Evolutionary conservation across 2,888 invertebrate genomes (phyloP), one percentile per base, ranked within the genome.

Genomic region (Andricus quercusramuli): DNA sequence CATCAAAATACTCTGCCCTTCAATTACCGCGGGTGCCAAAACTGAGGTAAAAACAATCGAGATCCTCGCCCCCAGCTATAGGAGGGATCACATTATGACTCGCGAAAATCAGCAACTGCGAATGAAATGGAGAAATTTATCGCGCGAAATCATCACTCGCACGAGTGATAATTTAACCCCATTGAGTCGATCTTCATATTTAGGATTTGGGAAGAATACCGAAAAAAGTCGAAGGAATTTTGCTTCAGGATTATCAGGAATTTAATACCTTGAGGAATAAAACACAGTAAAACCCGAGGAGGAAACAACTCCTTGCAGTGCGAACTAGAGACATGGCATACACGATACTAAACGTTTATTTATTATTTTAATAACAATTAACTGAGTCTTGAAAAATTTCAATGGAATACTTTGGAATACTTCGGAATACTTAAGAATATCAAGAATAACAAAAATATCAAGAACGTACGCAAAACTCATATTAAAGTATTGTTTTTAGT

Each of bases 51-150:
- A 74, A 74, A 74, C 74, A 74, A 74, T 74, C n/a, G 56, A 15
- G 51, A 74, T 74, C 74, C 74, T 74, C n/a, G 74, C 74, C 74
- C 51, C 74, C 51, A 56, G 74, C 74, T 29, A 74, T 41, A 68
- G 13, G 25, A 70, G 15, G 51, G 47, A 56, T 74, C 32, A 32
- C 74, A 74, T 74, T 74, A 74, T 51, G 51, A 74, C 51, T 74
- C 32, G n/a, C 74, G 56, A 32, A n/a, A 56, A 74, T 74, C 56
- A 74, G 74, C 32, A 74, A 74, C 74, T 51, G 74, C 32, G 56
- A 56, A 74, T 74, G 51, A 74, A 56, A 56, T 56, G 51, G 74
- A 51, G 11, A 56, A 17, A 20, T 56, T 62, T 62, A 62, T 62
- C 62, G 62, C 13, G 15, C 62, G 25, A 62, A 62, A 62, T 62